Conservation (phyloP, 2,113 vertebrate species). For the Osmerus eperlanus region DNA sequence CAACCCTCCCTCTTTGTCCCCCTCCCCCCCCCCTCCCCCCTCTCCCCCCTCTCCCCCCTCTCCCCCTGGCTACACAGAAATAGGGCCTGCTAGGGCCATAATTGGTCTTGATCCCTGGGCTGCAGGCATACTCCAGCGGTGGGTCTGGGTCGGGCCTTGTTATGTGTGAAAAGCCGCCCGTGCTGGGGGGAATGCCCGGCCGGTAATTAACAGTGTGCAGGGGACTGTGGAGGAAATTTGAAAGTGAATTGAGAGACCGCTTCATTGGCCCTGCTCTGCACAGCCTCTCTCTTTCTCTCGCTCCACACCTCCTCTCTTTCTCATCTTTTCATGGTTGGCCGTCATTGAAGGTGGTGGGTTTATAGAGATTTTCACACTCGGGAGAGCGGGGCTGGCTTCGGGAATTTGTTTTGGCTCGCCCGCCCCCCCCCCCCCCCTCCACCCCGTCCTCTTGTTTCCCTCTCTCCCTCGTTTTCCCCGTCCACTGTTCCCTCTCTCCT, state of each 20-base stretch:
- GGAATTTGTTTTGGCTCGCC: constrained; percentile 63
- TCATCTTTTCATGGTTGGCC: constrained; percentile 86
- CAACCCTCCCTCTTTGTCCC: constrained; percentile 70
- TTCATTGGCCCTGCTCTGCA: constrained; percentile 77
- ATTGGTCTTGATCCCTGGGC: constrained; percentile 94
- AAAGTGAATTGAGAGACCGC: constrained; percentile 95
- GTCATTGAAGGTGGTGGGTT: constrained; percentile 98
- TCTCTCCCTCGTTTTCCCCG: not conserved
- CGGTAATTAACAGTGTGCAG: constrained; percentile 96
- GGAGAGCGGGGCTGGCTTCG: constrained; percentile 73
- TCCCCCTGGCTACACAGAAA: constrained; percentile 73
- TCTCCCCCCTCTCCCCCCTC: constrained; percentile 51
- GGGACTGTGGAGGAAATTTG: constrained; percentile 96
- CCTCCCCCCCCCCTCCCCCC: constrained; percentile 66
- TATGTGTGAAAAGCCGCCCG: constrained; percentile 78
- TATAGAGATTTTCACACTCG: constrained; percentile 97
- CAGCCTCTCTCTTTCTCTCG: not conserved
- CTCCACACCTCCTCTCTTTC: too few relatives aligned
- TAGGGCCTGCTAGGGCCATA: constrained; percentile 91
- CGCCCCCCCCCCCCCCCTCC: not conserved
- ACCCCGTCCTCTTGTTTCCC: not conserved
- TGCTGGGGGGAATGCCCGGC: constrained; percentile 79
- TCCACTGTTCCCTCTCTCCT: constrained; percentile 11
- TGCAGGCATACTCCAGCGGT: constrained; percentile 93
- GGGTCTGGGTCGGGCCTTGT: constrained; percentile 87